Percentiles rank a stretch among this genome's conserved stretches.
These are phyloP conservation scores for Erythrocebus patas DNA, from an alignment of 2,113 vertebrate genomes.

Conservation along the genomic window DNA sequence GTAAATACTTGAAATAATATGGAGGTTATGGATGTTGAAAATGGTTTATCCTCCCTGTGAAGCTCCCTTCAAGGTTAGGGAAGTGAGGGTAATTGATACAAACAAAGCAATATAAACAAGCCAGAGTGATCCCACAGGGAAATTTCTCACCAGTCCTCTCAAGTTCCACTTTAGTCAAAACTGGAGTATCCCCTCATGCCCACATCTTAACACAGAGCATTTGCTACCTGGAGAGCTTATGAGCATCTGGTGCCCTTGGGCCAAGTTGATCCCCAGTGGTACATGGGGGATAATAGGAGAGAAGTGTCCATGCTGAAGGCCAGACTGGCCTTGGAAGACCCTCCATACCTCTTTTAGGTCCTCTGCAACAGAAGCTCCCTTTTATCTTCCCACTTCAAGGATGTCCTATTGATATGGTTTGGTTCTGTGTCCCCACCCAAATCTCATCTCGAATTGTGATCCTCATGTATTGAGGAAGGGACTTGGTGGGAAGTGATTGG, in stretches of 20 bases:
- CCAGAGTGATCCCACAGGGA: neutral
- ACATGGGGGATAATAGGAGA: neutral
- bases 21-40: neutral
- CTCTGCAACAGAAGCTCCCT: neutral
- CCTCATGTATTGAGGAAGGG: too few relatives aligned
- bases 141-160: neutral
- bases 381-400: neutral
- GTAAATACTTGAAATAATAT: neutral
- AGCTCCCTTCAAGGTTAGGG: neutral
- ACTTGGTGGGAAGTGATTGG: too few relatives aligned
- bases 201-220: neutral
- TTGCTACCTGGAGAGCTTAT: neutral
- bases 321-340: neutral
- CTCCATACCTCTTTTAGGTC: accelerated
- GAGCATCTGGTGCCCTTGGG: neutral
- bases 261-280: neutral
- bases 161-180: neutral
- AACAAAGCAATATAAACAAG: neutral
- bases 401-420: too few relatives aligned
- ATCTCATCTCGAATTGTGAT: too few relatives aligned
- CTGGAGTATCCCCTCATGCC: neutral
- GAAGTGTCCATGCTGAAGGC: neutral
- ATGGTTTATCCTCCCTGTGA: neutral
- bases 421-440: too few relatives aligned
- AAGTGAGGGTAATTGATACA: neutral